phyloP scores from a whole-genome alignment of 1,140 invertebrate species.

The Homalodisca vitripennis region DNA sequence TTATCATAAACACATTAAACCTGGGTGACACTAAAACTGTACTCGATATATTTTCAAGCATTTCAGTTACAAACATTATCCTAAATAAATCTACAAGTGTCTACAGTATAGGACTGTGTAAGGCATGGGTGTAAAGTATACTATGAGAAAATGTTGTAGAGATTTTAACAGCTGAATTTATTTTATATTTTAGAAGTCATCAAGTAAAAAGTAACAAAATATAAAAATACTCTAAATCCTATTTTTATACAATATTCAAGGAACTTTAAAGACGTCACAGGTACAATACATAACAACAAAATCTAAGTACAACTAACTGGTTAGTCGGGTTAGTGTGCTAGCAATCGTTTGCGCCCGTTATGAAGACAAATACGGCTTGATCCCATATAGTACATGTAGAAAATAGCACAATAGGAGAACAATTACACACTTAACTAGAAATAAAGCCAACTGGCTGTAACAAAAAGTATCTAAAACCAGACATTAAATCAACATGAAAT shows the following conservation, averaged over 20 bases:
- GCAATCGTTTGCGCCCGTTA: conserved; percentile 23
- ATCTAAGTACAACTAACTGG: conserved; percentile 22
- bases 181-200: conserved; percentile 15
- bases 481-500: conserved; percentile 14
- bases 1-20: conserved; percentile 8
- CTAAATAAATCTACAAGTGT: conserved; percentile 13
- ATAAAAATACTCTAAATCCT: conserved; percentile 27
- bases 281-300: conserved; percentile 26
- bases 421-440: conserved; percentile 12
- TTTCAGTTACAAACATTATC: conserved; percentile 8
- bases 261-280: conserved; percentile 26
- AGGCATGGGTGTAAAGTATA: conserved; percentile 15
- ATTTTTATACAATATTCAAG: conserved; percentile 26
- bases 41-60: conserved; percentile 14
- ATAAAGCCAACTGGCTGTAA: background rate
- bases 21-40: background rate
- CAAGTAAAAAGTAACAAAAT: conserved; percentile 28
- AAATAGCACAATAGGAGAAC: conserved; percentile 15
- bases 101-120: conserved; percentile 15
- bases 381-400: conserved; percentile 19
- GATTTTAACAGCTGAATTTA: conserved; percentile 22
- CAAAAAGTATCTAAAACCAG: conserved; percentile 6
- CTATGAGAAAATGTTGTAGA: conserved; percentile 10
- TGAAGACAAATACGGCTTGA: conserved; percentile 14
- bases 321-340: conserved; percentile 18